These are phyloP conservation scores for Pelvicachromis taeniatus DNA, from an alignment of 2,113 vertebrate species.

Conservation along the genomic window DNA sequence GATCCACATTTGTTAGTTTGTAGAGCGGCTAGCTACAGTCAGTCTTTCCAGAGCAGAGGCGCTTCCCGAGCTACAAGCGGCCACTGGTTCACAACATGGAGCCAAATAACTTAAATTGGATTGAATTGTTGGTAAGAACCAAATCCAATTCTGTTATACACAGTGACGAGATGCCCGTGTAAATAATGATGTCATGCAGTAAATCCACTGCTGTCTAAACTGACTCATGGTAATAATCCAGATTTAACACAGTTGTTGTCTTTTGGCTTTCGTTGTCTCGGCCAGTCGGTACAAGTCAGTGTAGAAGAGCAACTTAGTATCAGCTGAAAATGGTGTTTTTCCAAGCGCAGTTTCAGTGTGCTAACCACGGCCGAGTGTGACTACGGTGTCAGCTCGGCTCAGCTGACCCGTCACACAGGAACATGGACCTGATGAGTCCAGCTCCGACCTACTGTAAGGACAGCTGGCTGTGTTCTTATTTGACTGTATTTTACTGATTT, in stretches of 20 bases:
- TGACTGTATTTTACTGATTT: not conserved
- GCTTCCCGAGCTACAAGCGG: accelerated
- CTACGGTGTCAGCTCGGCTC: not conserved
- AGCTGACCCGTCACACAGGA: not conserved
- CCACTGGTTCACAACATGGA: not conserved
- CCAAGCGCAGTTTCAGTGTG: not conserved
- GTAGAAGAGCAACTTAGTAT: not conserved
- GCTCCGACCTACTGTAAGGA: not conserved
- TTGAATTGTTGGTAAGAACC: not conserved
- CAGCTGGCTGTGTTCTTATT: not conserved
- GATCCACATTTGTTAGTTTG: not conserved
- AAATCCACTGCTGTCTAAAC: not conserved
- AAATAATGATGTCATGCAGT: not conserved
- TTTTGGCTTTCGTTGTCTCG: not conserved
- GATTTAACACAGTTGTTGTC: not conserved
- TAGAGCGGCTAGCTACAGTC: not conserved
- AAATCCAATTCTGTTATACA: not conserved
- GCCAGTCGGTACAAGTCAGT: not conserved
- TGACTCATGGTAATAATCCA: not conserved
- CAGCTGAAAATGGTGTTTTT: accelerated
- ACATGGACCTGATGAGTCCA: not conserved
- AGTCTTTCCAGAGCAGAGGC: not conserved
- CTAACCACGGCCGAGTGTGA: not conserved
- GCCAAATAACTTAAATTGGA: not conserved
- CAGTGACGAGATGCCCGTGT: not conserved